These are phyloP conservation scores for Bombus polaris DNA, from an alignment of 1,140 invertebrate genomes.

Conservation along the genomic window DNA sequence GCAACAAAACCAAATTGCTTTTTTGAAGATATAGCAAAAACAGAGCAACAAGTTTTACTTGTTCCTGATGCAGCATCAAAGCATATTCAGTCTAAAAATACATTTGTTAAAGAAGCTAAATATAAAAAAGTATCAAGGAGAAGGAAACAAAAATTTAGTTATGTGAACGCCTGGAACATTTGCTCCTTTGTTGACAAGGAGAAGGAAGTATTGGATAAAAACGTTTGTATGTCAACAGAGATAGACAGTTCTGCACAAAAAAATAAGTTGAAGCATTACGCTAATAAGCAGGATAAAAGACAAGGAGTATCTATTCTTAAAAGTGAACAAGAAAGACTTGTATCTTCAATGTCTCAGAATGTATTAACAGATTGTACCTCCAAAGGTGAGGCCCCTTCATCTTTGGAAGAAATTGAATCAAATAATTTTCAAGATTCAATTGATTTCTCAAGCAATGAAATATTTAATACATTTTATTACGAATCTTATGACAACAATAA, in stretches of 20 bases:
- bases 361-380: neutral
- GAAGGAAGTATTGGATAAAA: neutral
- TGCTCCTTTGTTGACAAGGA: constrained; percentile 3
- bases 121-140: constrained; percentile 22
- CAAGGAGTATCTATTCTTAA: neutral
- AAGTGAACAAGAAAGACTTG: neutral
- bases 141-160: constrained; percentile 61
- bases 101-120: neutral
- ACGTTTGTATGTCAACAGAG: neutral
- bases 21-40: neutral
- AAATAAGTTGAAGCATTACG: constrained; percentile 10
- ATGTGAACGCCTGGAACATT: constrained; percentile 20
- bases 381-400: neutral
- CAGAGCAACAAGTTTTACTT: neutral
- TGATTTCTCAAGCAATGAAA: constrained; percentile 42
- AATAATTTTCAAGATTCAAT: constrained; percentile 6
- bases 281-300: constrained; percentile 17
- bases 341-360: neutral
- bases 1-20: neutral
- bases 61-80: neutral
- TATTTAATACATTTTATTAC: constrained; percentile 10
- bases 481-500: neutral
- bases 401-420: neutral
- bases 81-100: neutral
- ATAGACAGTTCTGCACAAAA: neutral